Base-by-base conservation (phyloP, 2,113 vertebrate genomes). In the Misgurnus anguillicaudatus region DNA sequence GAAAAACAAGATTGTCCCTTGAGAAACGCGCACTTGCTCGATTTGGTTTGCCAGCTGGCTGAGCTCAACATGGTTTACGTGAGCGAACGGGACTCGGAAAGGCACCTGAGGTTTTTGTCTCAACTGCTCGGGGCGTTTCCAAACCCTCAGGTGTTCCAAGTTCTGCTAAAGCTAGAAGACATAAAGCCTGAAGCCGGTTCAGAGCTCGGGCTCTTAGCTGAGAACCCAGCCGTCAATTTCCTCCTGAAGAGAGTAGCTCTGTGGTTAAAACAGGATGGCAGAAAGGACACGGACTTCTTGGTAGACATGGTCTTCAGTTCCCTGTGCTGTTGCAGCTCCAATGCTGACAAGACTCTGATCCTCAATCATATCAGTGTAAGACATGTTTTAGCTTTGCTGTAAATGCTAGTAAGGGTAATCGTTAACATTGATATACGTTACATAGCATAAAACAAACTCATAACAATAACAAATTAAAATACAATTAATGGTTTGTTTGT, bases 301-400 rank as follows among this genome's bases (percentile, higher is more conserved):
- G 93, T 99, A 82, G 95, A 97, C 90, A 96, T 98, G 92, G 87
- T 98, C 53, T 99, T 96, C 86, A 98, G 98, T 53, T 92, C 94
- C 0, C 92, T 99, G 0, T 77, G 64, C 47, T 97, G 97, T 92
- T 98, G 96, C 87, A 89, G 87, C 53, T 87, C 9, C 39, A 83
- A 61, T 2, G 75, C 86, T 63, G 96, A 97, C 74, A 95, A 92
- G 86, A 95, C 92, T 21, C 81, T 73, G 0, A 90, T 98, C 83
- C 91, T 99, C 82, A 94, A 96, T 85, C 92, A 95, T 82, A 90
- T 98, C 78, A 93, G 87, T 0, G 90, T 91, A 93, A 79, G 83
- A 4, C 6, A 38, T 38, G 36, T 39, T 17, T 66, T 66, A 9
- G 36, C 9, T 36, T 9, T 31, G 24, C 1, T 31, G 24, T 31